phyloP scores from a whole-genome alignment of 2,797 vertebrate genomes.

The Buceros bicornis region DNA sequence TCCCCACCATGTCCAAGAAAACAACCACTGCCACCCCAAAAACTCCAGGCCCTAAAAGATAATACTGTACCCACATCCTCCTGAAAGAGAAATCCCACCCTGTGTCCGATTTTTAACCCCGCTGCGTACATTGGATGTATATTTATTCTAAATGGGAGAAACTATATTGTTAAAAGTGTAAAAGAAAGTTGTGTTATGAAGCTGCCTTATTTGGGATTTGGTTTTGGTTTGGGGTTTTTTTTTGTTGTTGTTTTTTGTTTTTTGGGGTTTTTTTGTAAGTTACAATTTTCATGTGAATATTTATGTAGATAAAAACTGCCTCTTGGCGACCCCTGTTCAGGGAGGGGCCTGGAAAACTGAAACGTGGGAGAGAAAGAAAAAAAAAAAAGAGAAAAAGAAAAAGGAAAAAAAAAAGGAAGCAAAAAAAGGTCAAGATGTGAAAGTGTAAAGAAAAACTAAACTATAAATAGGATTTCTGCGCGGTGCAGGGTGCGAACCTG shows the following conservation, averaged over 20 bases:
- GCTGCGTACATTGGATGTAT: constrained; percentile 84
- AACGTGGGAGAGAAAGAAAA: constrained; percentile 68
- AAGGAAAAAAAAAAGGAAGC: neutral
- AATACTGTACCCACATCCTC: constrained; percentile 70
- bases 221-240: neutral
- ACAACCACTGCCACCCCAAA: constrained; percentile 86
- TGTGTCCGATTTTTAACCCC: constrained; percentile 74
- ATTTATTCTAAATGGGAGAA: constrained; percentile 85
- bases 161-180: constrained; percentile 88
- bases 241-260: constrained; percentile 69
- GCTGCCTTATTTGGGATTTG: constrained; percentile 82
- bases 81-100: neutral
- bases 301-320: constrained; percentile 86
- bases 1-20: constrained; percentile 97
- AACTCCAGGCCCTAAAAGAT: constrained; percentile 89
- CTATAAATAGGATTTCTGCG: constrained; percentile 81
- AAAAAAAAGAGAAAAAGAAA: constrained; percentile 14
- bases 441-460: constrained; percentile 79
- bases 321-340: constrained; percentile 73
- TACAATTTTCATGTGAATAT: constrained; percentile 89
- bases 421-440: constrained; percentile 71
- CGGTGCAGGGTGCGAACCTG: constrained; percentile 81
- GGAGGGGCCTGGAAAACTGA: constrained; percentile 71
- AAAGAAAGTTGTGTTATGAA: constrained; percentile 86
- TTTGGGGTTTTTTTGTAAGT: constrained; percentile 78